These are phyloP conservation scores for Ictalurus punctatus DNA, from an alignment of 2,113 vertebrate species.

Conservation along the genomic window DNA sequence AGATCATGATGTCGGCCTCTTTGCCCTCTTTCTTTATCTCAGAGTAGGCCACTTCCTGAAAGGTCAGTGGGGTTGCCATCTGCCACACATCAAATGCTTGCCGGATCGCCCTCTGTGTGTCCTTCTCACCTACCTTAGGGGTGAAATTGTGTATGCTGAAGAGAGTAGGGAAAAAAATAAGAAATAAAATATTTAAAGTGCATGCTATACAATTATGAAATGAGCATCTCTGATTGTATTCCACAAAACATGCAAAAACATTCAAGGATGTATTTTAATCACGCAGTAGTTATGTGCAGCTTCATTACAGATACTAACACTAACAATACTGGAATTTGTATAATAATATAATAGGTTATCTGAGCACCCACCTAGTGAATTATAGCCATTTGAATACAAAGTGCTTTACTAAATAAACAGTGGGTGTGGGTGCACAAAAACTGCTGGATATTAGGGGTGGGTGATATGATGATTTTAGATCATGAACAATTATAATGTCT, in stretches of 20 bases:
- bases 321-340: background rate
- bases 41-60: slow-evolving; percentile 94
- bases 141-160: slow-evolving; percentile 96
- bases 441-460: no score
- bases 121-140: slow-evolving; percentile 94
- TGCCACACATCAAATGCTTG: slow-evolving; percentile 99
- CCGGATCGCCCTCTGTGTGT: slow-evolving; percentile 92
- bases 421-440: background rate
- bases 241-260: background rate
- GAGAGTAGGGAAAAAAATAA: background rate
- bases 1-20: slow-evolving; percentile 99
- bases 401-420: background rate
- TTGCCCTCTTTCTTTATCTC: slow-evolving; percentile 94
- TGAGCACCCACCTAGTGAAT: background rate
- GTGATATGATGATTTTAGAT: background rate
- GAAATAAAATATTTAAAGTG: background rate
- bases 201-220: background rate
- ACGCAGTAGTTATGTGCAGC: background rate
- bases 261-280: background rate
- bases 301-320: background rate
- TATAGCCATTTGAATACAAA: background rate
- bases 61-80: slow-evolving; percentile 92
- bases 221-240: background rate
- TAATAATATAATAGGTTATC: background rate
- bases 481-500: background rate